These are phyloP conservation scores for Halcyon badia DNA, from an alignment of 2,797 vertebrate genomes.

Conservation along the genomic window DNA sequence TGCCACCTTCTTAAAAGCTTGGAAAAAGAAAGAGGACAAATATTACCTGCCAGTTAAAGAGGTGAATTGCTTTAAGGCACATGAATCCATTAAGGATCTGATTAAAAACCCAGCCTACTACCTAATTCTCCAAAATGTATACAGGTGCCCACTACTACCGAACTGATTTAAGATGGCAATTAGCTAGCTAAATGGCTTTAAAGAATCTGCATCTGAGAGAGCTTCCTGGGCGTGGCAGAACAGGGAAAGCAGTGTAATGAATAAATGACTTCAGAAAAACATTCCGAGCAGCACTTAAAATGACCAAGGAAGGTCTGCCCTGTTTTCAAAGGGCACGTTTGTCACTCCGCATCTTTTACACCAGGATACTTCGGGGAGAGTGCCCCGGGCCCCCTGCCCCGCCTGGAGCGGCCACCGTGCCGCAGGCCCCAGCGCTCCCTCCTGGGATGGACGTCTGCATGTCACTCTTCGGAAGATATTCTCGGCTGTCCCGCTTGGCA, in stretches of 20 bases:
- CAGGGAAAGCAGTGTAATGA: neutral
- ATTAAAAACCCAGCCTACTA: neutral
- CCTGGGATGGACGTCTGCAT: accelerated
- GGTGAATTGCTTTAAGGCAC: neutral
- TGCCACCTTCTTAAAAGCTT: constrained; percentile 6
- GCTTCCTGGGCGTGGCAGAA: neutral
- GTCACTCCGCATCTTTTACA: neutral
- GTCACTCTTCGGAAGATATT: neutral
- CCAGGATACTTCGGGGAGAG: neutral
- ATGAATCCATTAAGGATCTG: accelerated
- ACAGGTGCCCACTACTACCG: neutral
- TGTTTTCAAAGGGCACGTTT: neutral
- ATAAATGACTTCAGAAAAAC: neutral
- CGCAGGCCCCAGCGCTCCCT: accelerated
- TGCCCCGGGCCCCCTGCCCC: neutral
- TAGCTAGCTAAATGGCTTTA: neutral
- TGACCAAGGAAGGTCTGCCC: neutral
- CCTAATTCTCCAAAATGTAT: neutral
- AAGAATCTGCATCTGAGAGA: neutral
- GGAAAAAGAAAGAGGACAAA: neutral
- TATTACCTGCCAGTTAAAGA: neutral
- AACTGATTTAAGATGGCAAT: neutral
- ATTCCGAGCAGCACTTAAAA: neutral
- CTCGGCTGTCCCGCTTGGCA: neutral
- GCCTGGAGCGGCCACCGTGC: accelerated